Percentiles rank a stretch among this genome's conserved stretches.
Evolutionary conservation across 2,888 invertebrate genomes (phyloP).

Genomic region (Disparrhopalites patrizii): DNA sequence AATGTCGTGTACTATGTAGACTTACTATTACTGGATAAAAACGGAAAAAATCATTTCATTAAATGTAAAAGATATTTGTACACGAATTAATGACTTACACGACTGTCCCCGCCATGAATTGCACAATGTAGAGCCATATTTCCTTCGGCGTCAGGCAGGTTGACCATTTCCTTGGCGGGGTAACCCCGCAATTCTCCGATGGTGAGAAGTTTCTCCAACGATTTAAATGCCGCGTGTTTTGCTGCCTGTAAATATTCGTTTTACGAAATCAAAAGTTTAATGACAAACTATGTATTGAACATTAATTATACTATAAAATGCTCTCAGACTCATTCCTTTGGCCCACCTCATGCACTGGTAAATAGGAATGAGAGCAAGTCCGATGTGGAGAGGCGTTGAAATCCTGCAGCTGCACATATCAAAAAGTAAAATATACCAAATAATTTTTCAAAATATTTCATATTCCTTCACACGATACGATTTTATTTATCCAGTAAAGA

Average conservation of each 20-base stretch:
- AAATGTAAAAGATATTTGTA: no score
- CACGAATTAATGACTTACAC: not conserved
- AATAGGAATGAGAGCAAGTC: not conserved
- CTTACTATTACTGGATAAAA: no score
- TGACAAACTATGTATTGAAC: no score
- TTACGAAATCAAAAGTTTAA: no score
- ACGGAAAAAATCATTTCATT: no score
- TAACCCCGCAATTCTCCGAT: slow-evolving; percentile 68
- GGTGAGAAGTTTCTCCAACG: slow-evolving; percentile 76
- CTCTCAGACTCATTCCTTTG: no score
- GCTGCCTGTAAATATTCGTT: slow-evolving; percentile 69
- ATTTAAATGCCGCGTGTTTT: slow-evolving; percentile 78
- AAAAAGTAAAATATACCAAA: not conserved
- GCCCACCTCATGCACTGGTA: slow-evolving; percentile 53
- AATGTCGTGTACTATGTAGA: no score
- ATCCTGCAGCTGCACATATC: slow-evolving; percentile 4
- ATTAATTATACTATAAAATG: no score
- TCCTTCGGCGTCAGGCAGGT: slow-evolving; percentile 76
- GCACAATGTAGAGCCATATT: slow-evolving; percentile 66
- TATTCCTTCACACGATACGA: not conserved
- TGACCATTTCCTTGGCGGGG: slow-evolving; percentile 73
- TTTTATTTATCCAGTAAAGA: not conserved
- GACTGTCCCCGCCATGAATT: slow-evolving; percentile 49
- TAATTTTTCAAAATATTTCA: not conserved
- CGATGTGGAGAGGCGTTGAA: not conserved